A percentile compares a stretch with the other conserved stretches of the same genome.
phyloP scores from a whole-genome alignment of 2,113 vertebrate genomes.

The Strix aluco region DNA sequence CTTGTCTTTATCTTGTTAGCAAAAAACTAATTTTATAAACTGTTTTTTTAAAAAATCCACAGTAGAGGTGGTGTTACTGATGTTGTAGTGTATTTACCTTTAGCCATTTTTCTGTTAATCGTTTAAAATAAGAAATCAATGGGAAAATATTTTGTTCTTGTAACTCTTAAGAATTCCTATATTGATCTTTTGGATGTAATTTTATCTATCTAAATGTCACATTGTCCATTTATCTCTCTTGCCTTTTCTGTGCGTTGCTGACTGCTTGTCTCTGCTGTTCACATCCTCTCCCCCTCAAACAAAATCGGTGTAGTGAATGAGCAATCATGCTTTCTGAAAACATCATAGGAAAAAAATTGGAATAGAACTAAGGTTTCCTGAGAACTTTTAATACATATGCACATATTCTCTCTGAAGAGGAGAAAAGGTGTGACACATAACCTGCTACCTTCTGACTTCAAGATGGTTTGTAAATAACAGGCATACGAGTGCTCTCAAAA shows the following conservation, averaged over 20 bases:
- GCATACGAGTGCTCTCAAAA: background rate
- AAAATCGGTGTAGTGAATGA: background rate
- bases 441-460: background rate
- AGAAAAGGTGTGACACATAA: background rate
- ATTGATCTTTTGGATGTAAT: slow-evolving; percentile 62
- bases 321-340: background rate
- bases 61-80: background rate
- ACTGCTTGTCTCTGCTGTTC: background rate
- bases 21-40: slow-evolving; percentile 25
- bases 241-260: background rate
- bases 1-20: background rate
- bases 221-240: slow-evolving; percentile 37
- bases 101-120: slow-evolving; percentile 60
- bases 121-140: slow-evolving; percentile 72
- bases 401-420: background rate
- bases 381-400: background rate
- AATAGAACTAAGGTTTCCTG: background rate
- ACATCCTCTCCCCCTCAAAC: background rate
- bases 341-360: background rate
- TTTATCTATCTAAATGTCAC: slow-evolving; percentile 67
- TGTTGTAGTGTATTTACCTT: background rate
- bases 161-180: slow-evolving; percentile 66
- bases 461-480: background rate
- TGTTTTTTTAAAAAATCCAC: background rate
- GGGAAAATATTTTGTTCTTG: slow-evolving; percentile 71